Conservation (phyloP, 2,888 invertebrate genomes). For the Pelosia muscerda region DNA sequence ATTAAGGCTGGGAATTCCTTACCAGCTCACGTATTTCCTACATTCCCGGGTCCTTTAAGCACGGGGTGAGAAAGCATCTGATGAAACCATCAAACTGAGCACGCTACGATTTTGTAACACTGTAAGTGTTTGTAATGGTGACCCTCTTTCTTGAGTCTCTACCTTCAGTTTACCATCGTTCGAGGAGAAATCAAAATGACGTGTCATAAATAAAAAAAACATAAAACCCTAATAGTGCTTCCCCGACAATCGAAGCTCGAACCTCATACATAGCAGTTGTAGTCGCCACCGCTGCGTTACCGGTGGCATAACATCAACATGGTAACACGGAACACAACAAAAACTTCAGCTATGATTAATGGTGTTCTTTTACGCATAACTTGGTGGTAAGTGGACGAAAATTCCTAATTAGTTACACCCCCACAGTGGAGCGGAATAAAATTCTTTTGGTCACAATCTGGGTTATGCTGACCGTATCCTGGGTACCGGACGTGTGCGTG, state of each 20-base stretch:
- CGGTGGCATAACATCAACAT: constrained; percentile 13
- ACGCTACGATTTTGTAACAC: too few species aligned
- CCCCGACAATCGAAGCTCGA: not conserved
- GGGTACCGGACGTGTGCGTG: constrained; percentile 65
- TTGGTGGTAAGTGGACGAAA: constrained; percentile 52
- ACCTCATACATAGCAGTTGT: not conserved
- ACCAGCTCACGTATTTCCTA: too few species aligned
- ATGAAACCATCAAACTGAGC: too few species aligned
- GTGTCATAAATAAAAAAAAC: too few species aligned
- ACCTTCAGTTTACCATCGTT: too few species aligned
- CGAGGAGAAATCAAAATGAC: too few species aligned
- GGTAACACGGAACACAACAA: constrained; percentile 28
- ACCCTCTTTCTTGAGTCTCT: too few species aligned
- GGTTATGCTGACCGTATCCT: constrained; percentile 67
- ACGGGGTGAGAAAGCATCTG: too few species aligned
- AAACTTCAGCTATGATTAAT: constrained; percentile 49
- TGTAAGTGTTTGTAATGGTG: too few species aligned
- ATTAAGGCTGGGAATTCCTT: too few species aligned
- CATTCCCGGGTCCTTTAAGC: too few species aligned
- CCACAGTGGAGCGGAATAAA: constrained; percentile 47
- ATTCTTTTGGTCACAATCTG: constrained; percentile 64
- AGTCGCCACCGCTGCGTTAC: not conserved
- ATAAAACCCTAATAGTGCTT: too few species aligned
- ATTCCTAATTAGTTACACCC: constrained; percentile 68
- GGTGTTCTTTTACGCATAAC: constrained; percentile 38